These are phyloP conservation scores for Cepaea hortensis DNA, from an alignment of 2,888 invertebrate genomes.

Conservation along the genomic window DNA sequence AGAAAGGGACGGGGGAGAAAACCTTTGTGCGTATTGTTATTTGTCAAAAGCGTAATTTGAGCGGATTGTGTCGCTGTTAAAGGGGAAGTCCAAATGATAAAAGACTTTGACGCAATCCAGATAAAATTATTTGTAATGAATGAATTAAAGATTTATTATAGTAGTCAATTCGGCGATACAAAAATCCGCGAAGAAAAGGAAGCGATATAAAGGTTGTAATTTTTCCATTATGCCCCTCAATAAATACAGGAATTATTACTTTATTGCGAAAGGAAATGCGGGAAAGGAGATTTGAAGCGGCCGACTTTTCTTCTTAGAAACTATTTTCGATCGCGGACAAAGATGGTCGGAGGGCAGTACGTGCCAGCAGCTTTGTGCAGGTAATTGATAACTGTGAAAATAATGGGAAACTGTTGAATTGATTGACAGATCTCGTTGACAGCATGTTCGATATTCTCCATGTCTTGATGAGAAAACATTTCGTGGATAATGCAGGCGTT, in stretches of 20 bases:
- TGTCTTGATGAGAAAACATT: not conserved
- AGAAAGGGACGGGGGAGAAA: not conserved
- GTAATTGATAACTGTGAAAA: conserved; percentile 17
- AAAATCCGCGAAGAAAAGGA: not conserved
- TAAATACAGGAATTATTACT: not conserved
- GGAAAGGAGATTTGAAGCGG: not conserved
- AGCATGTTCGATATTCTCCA: not conserved
- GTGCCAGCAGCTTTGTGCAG: not conserved
- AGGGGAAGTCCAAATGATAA: conserved; percentile 40
- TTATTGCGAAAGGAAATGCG: conserved; percentile 13
- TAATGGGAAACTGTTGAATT: not conserved
- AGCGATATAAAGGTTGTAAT: not conserved
- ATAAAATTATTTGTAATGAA: conserved; percentile 40
- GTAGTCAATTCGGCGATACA: not conserved
- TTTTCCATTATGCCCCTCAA: conserved; percentile 15
- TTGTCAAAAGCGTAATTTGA: conserved; percentile 42
- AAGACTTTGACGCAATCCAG: conserved; percentile 20
- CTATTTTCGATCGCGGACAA: not conserved
- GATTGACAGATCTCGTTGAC: not conserved
- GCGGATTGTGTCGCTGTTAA: conserved; percentile 28
- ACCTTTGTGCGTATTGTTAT: conserved; percentile 31
- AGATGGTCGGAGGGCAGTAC: not conserved
- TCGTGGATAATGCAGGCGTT: not conserved
- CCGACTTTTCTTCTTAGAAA: not conserved
- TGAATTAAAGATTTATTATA: conserved; percentile 30